phyloP scores from a whole-genome alignment of 2,888 invertebrate species.

The Harpagoxenus sublaevis region DNA sequence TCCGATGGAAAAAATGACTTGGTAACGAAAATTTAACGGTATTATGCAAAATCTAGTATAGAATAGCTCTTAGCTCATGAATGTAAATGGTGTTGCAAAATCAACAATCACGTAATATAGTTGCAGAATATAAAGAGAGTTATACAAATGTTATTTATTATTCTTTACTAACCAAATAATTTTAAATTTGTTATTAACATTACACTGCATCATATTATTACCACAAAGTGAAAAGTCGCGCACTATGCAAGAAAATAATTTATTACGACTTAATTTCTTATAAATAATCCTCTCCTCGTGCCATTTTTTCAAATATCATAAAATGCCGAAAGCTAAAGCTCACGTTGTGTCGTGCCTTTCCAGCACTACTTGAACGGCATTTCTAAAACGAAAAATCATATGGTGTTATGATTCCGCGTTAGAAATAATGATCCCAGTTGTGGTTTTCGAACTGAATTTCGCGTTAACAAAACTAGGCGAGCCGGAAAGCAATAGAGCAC shows the following conservation, averaged over 20 bases:
- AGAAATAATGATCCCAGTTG: constrained; percentile 41
- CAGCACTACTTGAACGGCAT: not conserved
- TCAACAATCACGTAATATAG: constrained; percentile 18
- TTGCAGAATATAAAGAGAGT: not conserved
- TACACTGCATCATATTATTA: not conserved
- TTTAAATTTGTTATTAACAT: constrained; percentile 4
- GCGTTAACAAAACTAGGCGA: constrained; percentile 49
- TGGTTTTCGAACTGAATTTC: constrained; percentile 43
- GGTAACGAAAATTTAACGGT: constrained; percentile 44
- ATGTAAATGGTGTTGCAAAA: constrained; percentile 47
- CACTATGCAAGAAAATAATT: not conserved
- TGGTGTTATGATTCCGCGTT: not conserved
- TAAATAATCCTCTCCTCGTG: not conserved
- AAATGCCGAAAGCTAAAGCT: not conserved
- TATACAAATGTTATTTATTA: constrained; percentile 1
- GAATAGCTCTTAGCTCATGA: constrained; percentile 43
- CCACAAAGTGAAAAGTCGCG: not conserved
- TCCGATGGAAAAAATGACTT: constrained; percentile 28
- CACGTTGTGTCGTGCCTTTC: not conserved
- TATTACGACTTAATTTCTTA: not conserved
- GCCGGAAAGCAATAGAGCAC: constrained; percentile 30
- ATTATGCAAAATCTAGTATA: constrained; percentile 43
- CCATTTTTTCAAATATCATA: not conserved
- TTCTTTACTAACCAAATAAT: not conserved
- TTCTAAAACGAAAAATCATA: constrained; percentile 8